Evolutionary conservation across 2,888 invertebrate species (phyloP), one percentile per base, ranked within the genome.

Genomic region (Lapara coniferarum): DNA sequence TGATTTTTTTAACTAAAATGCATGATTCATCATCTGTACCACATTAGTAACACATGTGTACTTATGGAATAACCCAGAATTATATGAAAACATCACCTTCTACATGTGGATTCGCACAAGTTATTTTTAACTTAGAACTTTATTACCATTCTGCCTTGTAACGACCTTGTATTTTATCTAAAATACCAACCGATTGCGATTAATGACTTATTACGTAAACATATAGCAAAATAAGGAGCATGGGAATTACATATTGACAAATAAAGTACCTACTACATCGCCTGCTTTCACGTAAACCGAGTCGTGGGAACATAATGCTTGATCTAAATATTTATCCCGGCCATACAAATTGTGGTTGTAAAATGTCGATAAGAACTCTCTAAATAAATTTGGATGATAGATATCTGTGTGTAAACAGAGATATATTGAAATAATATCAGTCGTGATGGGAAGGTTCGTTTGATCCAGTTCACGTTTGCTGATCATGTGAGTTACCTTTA

Each of bases 241-340:
- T 88, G 90, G 84, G 88, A 89, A 89, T 16, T 85, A 82, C 72
- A 73, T 81, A 80, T 76, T 78, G 89, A 91, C 91, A 92, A 88
- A 83, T 85, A 88, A 86, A 85, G 78, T 72, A 77, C 76, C 76
- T 76, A 82, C 84, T 86, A 76, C 75, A 71, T 81, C 37, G 78
- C 80, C 83, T 82, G 78, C 87, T 89, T 89, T 89, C 88, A 86
- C 86, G 86, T 81, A 79, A 86, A 77, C 81, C 80, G 72, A 77
- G 81, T 79, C 90, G 90, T 91, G 91, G 90, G 91, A 91, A 91
- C 79, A 77, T 73, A 80, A 79, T 78, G 73, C 73, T 77, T 85
- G 81, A 86, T 86, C 82, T 83, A 84, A 78, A 82, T 81, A 63
- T 67, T 69, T 70, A 72, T 70, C 70, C 70, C 68, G 69, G 44